Evolutionary conservation across 2,888 invertebrate species (phyloP), one percentile per base, ranked within the genome.

Genomic region (Shargacucullia verbasci): DNA sequence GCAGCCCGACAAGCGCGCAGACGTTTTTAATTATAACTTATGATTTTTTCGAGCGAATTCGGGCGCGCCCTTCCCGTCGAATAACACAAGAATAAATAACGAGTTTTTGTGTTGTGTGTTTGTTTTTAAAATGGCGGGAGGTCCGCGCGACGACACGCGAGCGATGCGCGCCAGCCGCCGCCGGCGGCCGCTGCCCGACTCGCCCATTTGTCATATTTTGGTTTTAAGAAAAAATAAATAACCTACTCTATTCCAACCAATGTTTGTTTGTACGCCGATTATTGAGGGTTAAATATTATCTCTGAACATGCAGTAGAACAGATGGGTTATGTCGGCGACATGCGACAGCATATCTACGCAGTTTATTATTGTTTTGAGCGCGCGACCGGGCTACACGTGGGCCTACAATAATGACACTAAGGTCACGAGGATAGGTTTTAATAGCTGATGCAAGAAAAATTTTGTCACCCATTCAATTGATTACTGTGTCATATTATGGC

Each of bases 91-190:
- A 90, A 93, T 93, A 92, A 94, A 93, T 93, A 94, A 94, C 90
- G 84, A 90, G 92, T 92, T 92, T 92, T 92, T 92, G 87, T 91
- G 90, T 81, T 85, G 87, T 89, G 84, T 94, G 92, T 94, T 93
- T 94, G 94, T 94, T 94, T 94, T 92, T 89, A 92, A 93, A 94
- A 93, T 94, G 94, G 94, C 94, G 93, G 94, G 94, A 94, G 93
- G 93, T 93, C 93, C 84, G 88, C 85, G 89, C 89, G 92, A 91
- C 92, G 92, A 94, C 94, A 93, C 94, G 92, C 93, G 92, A 92
- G 90, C 90, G 86, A 82, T 80, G 84, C 79, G 83, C 81, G 82
- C 79, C 82, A 69, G 70, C 64, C n/a, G n/a, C 20, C 73, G 76
- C 71, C 72, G 76, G 65, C 75, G 75, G 75, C 76, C 64, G 59